A percentile compares a stretch with the other conserved stretches of the same genome.
These are phyloP conservation scores for Sphenopsis melanotis DNA, from an alignment of 2,797 vertebrate species.

Conservation along the genomic window DNA sequence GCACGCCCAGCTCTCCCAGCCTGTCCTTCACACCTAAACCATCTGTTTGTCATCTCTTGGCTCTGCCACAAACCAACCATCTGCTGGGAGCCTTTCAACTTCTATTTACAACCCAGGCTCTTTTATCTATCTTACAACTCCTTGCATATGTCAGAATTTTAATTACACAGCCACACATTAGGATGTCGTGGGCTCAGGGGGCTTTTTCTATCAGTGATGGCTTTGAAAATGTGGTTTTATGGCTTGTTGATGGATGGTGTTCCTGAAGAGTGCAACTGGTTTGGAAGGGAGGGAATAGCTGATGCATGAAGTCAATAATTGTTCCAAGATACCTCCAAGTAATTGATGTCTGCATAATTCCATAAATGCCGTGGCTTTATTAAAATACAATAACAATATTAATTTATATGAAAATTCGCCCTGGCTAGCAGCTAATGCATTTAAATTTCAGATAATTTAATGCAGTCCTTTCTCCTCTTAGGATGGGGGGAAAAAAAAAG, in stretches of 20 bases:
- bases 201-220: slow-evolving; percentile 2
- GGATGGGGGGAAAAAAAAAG: background rate
- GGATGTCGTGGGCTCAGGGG: slow-evolving; percentile 29
- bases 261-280: slow-evolving; percentile 57
- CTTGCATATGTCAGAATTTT: slow-evolving; percentile 69
- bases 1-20: background rate
- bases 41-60: slow-evolving; percentile 68
- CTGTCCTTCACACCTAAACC: slow-evolving; percentile 57
- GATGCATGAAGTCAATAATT: slow-evolving; percentile 65
- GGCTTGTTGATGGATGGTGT: background rate
- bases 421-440: slow-evolving; percentile 42
- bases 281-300: slow-evolving; percentile 45
- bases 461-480: background rate
- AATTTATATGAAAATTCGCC: slow-evolving; percentile 66
- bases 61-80: slow-evolving; percentile 60
- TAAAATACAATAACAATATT: slow-evolving; percentile 62
- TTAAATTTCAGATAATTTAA: slow-evolving; percentile 44
- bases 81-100: slow-evolving; percentile 70
- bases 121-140: slow-evolving; percentile 62
- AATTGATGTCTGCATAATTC: slow-evolving; percentile 53
- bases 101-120: slow-evolving; percentile 54
- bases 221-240: slow-evolving; percentile 33
- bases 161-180: slow-evolving; percentile 58
- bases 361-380: slow-evolving; percentile 57
- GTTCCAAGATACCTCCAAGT: slow-evolving; percentile 48